Conservation (phyloP, 92 coral and sea anemone genomes). For the Chrysogorgia sp. region DNA sequence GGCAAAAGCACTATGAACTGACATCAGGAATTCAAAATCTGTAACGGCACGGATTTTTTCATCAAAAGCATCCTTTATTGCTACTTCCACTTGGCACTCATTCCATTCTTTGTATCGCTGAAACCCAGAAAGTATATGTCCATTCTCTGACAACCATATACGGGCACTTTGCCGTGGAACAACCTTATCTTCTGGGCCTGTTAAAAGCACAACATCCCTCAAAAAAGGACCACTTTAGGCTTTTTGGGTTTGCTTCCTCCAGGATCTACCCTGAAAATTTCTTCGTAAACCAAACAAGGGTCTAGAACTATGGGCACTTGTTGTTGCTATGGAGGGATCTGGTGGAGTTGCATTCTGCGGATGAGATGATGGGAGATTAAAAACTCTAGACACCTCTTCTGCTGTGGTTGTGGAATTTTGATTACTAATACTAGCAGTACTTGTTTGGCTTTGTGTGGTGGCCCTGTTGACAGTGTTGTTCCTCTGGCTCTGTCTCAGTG, state of each 20-base stretch:
- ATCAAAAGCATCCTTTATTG: not conserved
- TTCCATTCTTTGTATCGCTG: not conserved
- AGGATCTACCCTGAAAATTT: no score
- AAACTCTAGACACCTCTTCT: no score
- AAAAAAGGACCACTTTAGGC: no score
- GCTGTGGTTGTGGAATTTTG: no score
- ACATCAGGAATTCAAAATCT: constrained; percentile 43
- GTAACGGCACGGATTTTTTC: not conserved
- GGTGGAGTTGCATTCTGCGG: no score
- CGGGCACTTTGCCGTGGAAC: not conserved
- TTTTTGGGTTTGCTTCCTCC: no score
- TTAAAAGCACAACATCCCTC: no score
- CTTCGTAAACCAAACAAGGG: not conserved
- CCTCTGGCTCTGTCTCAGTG: not conserved
- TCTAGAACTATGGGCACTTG: no score
- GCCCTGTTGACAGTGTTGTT: constrained; percentile 20
- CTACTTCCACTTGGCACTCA: not conserved
- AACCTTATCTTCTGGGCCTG: not conserved
- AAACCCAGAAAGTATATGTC: not conserved
- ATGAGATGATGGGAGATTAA: no score
- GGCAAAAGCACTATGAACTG: constrained; percentile 27
- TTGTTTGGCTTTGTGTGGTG: no score
- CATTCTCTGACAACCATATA: not conserved
- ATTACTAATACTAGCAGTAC: no score
- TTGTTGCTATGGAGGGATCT: no score